Percentiles rank a stretch among this genome's conserved stretches.
phyloP scores from a whole-genome alignment of 2,888 invertebrate species.

The Cheilosia vulpina region DNA sequence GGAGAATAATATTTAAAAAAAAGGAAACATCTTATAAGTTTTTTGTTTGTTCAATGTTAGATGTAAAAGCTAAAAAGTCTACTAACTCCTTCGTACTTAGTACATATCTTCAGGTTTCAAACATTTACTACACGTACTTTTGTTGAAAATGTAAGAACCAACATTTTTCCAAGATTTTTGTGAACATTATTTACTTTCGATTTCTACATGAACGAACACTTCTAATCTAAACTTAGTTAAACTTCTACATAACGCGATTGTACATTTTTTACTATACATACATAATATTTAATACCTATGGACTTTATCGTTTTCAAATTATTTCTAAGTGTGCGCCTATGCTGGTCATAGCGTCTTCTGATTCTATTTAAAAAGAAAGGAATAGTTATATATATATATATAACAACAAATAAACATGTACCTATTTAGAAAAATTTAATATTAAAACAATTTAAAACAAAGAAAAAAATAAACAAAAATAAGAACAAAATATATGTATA shows the following conservation, averaged over 20 bases:
- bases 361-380: constrained; percentile 59
- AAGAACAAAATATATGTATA: constrained; percentile 51
- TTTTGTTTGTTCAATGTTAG: constrained; percentile 50
- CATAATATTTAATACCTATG: constrained; percentile 61
- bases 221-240: constrained; percentile 55
- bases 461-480: constrained; percentile 35
- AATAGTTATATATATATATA: constrained; percentile 50
- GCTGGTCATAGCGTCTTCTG: constrained; percentile 76
- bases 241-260: constrained; percentile 58
- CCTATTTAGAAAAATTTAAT: constrained; percentile 74
- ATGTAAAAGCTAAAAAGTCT: constrained; percentile 40
- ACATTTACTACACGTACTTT: constrained; percentile 37
- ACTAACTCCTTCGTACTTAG: constrained; percentile 60
- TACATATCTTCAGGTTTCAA: constrained; percentile 73
- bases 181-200: constrained; percentile 30
- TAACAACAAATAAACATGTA: constrained; percentile 61
- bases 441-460: constrained; percentile 38
- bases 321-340: constrained; percentile 70
- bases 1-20: constrained; percentile 10
- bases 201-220: constrained; percentile 23
- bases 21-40: constrained; percentile 19
- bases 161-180: constrained; percentile 46
- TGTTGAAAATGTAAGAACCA: constrained; percentile 46
- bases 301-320: constrained; percentile 66
- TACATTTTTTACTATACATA: constrained; percentile 69